These are phyloP conservation scores for Eupithecia inturbata DNA, from an alignment of 2,888 invertebrate species.

Conservation along the genomic window DNA sequence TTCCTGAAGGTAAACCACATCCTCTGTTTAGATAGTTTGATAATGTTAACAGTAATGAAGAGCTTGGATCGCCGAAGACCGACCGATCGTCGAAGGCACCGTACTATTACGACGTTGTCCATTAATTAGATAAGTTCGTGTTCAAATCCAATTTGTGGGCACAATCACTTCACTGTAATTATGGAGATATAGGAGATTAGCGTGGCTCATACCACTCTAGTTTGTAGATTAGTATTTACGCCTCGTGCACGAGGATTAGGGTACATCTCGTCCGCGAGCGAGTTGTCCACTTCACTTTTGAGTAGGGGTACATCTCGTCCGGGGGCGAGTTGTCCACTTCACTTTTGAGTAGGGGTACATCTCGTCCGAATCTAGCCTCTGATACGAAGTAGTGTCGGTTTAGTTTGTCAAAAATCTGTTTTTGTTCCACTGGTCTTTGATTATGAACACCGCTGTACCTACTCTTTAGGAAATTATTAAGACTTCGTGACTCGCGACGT, in stretches of 20 bases:
- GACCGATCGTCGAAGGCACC: conserved; percentile 13
- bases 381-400: not conserved
- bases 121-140: conserved; percentile 44
- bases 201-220: not conserved
- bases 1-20: not conserved
- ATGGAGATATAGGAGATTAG: not conserved
- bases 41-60: not conserved
- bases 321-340: too few species aligned
- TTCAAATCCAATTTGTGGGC: conserved; percentile 41
- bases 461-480: too few species aligned
- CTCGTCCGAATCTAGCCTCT: too few species aligned
- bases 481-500: too few species aligned
- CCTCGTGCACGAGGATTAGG: too few species aligned
- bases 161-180: not conserved
- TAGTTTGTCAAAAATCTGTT: not conserved
- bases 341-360: too few species aligned
- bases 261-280: too few species aligned
- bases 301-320: too few species aligned
- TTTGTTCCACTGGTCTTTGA: not conserved
- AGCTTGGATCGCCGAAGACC: not conserved
- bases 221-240: not conserved
- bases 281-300: too few species aligned
- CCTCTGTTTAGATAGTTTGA: not conserved
- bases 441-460: not conserved
- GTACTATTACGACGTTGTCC: not conserved